A percentile compares a stretch with the other conserved stretches of the same genome.
These are phyloP conservation scores for Drosophila orena DNA, from an alignment of 1,140 invertebrate species.

Conservation along the genomic window DNA sequence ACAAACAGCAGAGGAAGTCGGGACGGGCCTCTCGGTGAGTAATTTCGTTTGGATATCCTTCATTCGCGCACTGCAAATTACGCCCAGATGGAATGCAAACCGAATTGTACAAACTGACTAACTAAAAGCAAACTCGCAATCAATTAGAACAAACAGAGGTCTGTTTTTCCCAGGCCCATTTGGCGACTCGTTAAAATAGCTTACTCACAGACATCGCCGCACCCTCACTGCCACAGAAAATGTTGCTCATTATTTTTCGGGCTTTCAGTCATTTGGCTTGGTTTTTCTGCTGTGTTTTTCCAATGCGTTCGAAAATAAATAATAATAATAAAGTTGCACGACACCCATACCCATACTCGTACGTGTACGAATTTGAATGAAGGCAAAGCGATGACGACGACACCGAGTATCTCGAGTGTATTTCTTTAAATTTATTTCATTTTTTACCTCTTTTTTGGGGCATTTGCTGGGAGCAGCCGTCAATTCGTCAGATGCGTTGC, in stretches of 20 bases:
- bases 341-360: constrained; percentile 17
- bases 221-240: constrained; percentile 35
- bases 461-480: constrained; percentile 52
- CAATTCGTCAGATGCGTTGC: constrained; percentile 54
- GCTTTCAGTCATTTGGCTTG: constrained; percentile 9
- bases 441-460: constrained; percentile 40
- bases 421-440: constrained; percentile 43
- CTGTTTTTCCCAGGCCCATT: constrained; percentile 40
- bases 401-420: constrained; percentile 13
- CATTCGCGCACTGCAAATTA: neutral
- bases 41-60: constrained; percentile 44
- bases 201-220: constrained; percentile 8
- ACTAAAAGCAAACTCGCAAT: constrained; percentile 38
- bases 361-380: constrained; percentile 48
- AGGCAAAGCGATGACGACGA: constrained; percentile 16
- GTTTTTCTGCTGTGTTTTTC: constrained; percentile 43
- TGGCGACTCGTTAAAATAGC: constrained; percentile 39
- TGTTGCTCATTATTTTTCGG: constrained; percentile 37
- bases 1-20: constrained; percentile 30
- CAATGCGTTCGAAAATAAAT: constrained; percentile 41
- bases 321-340: constrained; percentile 54
- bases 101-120: constrained; percentile 15
- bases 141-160: constrained; percentile 44
- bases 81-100: constrained; percentile 15
- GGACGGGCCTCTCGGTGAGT: constrained; percentile 19